Percentiles rank a stretch among this genome's conserved stretches.
Conservation (phyloP, 2,113 vertebrate genomes). For the Cercopithecus mona region DNA sequence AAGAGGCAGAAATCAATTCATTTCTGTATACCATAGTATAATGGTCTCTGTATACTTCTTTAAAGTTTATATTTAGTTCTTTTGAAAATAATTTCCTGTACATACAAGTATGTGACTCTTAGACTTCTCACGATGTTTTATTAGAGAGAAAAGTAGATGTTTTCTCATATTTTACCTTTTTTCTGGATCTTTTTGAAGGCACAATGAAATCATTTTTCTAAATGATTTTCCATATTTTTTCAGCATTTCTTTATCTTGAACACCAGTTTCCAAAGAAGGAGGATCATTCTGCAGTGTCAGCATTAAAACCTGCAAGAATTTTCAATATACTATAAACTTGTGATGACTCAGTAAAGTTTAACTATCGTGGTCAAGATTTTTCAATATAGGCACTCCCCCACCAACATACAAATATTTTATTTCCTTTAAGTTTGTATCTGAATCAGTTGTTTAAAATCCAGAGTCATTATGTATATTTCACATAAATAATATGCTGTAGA, state of each 20-base stretch:
- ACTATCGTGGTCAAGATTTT: neutral
- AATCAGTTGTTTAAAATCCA: neutral
- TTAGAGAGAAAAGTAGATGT: neutral
- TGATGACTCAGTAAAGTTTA: neutral
- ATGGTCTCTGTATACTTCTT: neutral
- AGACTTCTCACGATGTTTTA: neutral
- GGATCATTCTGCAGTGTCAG: constrained; percentile 98
- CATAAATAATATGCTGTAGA: neutral
- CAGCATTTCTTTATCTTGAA: constrained; percentile 98
- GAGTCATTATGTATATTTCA: neutral
- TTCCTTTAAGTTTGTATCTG: neutral
- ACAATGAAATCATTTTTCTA: constrained; percentile 97
- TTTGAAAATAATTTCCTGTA: neutral
- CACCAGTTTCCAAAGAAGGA: constrained; percentile 96
- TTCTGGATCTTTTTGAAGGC: constrained; percentile 98
- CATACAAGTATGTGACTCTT: neutral
- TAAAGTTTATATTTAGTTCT: neutral
- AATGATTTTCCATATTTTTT: constrained; percentile 99
- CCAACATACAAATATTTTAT: neutral
- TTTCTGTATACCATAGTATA: neutral
- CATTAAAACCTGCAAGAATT: constrained; percentile 94
- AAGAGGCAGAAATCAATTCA: neutral
- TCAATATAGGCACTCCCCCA: neutral
- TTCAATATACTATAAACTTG: constrained; percentile 39
- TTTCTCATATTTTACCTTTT: constrained; percentile 90